Evolutionary conservation across 2,113 vertebrate species (phyloP), one percentile per base, ranked within the genome.

Genomic region (Setophaga petechia): DNA sequence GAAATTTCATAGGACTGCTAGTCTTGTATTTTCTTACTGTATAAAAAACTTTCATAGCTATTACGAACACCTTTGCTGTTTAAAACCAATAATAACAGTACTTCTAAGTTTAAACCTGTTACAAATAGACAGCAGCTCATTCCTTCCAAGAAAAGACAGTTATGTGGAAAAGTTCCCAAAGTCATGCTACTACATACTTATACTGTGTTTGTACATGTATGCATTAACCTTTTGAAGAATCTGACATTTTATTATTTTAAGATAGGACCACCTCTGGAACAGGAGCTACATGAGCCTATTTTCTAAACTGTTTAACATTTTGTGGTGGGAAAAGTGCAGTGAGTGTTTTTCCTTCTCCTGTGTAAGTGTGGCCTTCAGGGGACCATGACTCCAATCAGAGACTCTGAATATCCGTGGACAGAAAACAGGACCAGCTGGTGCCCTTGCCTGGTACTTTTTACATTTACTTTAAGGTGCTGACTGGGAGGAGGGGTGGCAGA

Each of bases 361-460:
- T 39, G 19, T 73, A 71, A 84, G 57, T 63, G 78, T 91, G 73
- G 74, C 81, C 82, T 93, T 90, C 80, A 74, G 87, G 71, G 25
- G 30, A 62, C 59, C 47, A 65, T 43, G 87, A 59, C 65, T 93
- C 63, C 88, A 37, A 14, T 59, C 46, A 73, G 54, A 76, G 75
- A 59, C 55, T 41, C 65, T 83, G 86, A 73, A 72, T 94, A 54
- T 75, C 67, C n/a, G 30, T 72, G 89, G 93, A 63, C 31, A 95
- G 92, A 88, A 91, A 96, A 96, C 33, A 59, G 88, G 83, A 93
- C 95, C 92, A 97, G 78, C 91, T 97, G 94, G 95, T 95, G 87
- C 59, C 78, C 68, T 87, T 82, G 84, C 94, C 84, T 96, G 90
- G 88, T 71, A 89, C 71, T 77, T 92, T 96, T 95, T 86, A 73